Base-by-base conservation (phyloP, 1,140 invertebrate species). In the Tenebrio molitor region DNA sequence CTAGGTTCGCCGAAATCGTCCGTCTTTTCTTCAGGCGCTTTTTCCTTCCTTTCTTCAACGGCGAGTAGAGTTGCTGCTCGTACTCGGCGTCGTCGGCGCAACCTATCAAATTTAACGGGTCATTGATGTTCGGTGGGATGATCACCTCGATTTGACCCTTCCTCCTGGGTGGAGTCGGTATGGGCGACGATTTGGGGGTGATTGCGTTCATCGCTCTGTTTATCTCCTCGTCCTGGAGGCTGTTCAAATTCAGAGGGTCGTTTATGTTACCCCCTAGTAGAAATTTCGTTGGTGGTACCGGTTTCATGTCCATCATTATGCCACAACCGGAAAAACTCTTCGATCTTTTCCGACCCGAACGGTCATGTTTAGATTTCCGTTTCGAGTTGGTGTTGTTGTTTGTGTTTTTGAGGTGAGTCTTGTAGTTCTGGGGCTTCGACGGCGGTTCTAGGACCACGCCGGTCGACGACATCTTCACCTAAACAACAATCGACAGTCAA, bases 211-310 rank as follows among this genome's bases (percentile, higher is more conserved):
- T 91, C 23, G 91, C 90, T 78, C 91, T 88, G 73, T 94, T 94
- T 5, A 95, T 89, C 81, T 95, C 92, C 83, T 96, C 94, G 84
- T 96, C 91, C 82, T 94, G 92, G 78, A 98, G 86, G 81, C 95
- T 95, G 78, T 95, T 96, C 58, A 99, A 85, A 86, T 99, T 98
- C 7, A 99, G 84, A 0, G 97, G 97, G 86, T 99, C 97, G 74
- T 91, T 92, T 75, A 97, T 97, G 81, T 96, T 98, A 14, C 97
- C 97, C 53, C 97, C 97, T 0, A 98, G 86, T 3, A 98, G 85
- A 86, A 98, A 98, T 84, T 97, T 97, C 1, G 95, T 96, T 0
- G 96, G 95, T 25, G 94, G 90, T 72, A 95, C 91, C 69, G 87
- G 88, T 72, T 91, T 91, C 77, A 92, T 92, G 74, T 90, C 90